Conservation (phyloP, 1,140 invertebrate genomes). For the Philotrypesis tridentata region DNA sequence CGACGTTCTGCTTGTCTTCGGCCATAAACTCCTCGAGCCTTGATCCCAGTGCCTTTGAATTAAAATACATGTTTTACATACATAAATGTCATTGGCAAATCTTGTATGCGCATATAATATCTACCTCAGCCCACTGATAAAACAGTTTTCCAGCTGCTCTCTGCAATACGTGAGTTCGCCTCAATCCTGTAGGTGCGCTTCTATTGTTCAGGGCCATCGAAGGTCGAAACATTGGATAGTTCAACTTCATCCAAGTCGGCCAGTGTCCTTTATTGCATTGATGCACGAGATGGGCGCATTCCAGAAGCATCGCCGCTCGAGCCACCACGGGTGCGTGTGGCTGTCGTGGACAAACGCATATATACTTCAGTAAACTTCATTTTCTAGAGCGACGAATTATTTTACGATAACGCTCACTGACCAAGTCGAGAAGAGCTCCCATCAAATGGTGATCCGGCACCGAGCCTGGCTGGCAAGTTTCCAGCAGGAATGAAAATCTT, state of each 20-base stretch:
- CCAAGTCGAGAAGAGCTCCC: conserved; percentile 95
- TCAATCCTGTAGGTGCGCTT: conserved; percentile 76
- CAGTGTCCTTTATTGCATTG: conserved; percentile 98
- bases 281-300: conserved; percentile 97
- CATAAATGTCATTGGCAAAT: too few species aligned
- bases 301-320: conserved; percentile 91
- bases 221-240: conserved; percentile 85
- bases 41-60: conserved; percentile 83
- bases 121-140: conserved; percentile 96
- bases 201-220: conserved; percentile 78
- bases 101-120: conserved; percentile 18
- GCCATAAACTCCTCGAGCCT: conserved; percentile 88
- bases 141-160: conserved; percentile 95
- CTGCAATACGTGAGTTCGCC: conserved; percentile 88
- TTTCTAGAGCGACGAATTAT: background rate
- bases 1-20: conserved; percentile 83
- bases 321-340: conserved; percentile 94
- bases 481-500: conserved; percentile 91
- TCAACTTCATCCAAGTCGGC: conserved; percentile 96
- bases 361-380: too few species aligned
- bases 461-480: conserved; percentile 95
- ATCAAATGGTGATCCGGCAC: conserved; percentile 96
- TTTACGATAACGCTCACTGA: conserved; percentile 69
- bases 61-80: too few species aligned
- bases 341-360: conserved; percentile 75